Evolutionary conservation across 2,113 vertebrate species (phyloP), one percentile per base, ranked within the genome.

Genomic region (Mixornis gularis): DNA sequence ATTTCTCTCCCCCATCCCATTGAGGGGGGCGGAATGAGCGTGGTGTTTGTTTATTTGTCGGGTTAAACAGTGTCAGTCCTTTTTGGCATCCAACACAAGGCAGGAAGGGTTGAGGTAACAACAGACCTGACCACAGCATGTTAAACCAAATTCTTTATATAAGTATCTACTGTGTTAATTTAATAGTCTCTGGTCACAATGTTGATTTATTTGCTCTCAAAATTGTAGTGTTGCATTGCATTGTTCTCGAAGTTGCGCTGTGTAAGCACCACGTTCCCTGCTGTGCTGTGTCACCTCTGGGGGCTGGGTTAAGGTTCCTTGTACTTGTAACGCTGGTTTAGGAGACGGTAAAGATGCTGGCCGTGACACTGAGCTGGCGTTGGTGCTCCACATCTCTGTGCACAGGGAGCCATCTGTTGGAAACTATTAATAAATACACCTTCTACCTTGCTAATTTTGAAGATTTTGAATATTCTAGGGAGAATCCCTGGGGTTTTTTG

Each of bases 181-280:
- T 30, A 68, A 46, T 21, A 53, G n/a, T 60, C n/a, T 17, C 19
- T 38, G 68, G 9, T 73, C 24, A 53, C 29, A 25, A 3, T 21
- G 17, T 46, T 53, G 38, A 30, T 66, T 17, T 60, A 53, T 81
- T 74, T 73, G 11, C 46, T 40, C 20, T 60, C 38, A 44, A 59
- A 51, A 21, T 7, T 36, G 26, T 49, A 49, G 26, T 15, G 17
- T 24, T 38, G 38, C 38, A 12, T 38, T 38, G 38, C 38, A 12
- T 38, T 38, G 43, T 36, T 58, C 36, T 71, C 36, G 0, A 3
- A 59, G 44, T 12, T 17, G 24, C 0, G 0, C 2, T 40, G 13
- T 26, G 44, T 18, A 14, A 59, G 10, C 16, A 66, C 11, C 36
- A 21, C 9, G 0, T 68, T 55, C 25, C 25, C 20, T 48, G n/a